Base-by-base conservation (phyloP, 2,797 vertebrate species). In the Rachycentron canadum region DNA sequence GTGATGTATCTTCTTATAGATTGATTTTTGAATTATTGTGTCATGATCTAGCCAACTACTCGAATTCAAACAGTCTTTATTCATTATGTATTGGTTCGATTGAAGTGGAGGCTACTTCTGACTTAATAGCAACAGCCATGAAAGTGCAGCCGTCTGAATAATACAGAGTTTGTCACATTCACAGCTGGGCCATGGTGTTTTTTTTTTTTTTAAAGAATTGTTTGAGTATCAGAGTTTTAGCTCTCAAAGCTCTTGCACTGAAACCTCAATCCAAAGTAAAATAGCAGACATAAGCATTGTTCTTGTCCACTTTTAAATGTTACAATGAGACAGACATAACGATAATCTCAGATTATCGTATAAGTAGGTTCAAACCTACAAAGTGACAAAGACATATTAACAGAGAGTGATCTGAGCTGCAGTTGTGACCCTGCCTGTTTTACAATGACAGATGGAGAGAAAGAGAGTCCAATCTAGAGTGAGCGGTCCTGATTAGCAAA, bases 401-500 rank as follows among this genome's bases (percentile, higher is more conserved):
- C 40, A 75, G 57, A 50, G 19, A n/a, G n/a, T 47, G 68, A 43
- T 73, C 67, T 23, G 49, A 36, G 40, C 70, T 63, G 69, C 23
- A 49, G 21, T 67, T 78, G 43, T 73, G 79, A 80, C 49, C 62
- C 38, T 4, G 19, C 34, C 26, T 72, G 68, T 85, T n/a, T 78
- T 23, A 52, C 43, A 56, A 14, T 55, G 82, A 82, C 62, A 73
- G 65, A 81, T 64, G 66, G n/a, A 81, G 41, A 72, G 62, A 57
- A 17, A 40, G 34, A 72, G 76, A 71, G 76, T 55, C 64, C 79
- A 78, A 84, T 87, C 50, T 13, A 67, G 82, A 57, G 58, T 32
- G 45, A 86, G 34, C 59, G 11, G 78, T 72, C 56, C 73, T 79
- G 78, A 84, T 79, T 63, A 81, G 55, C 57, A 63, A 65, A 74